Base-by-base conservation (phyloP, 92 coral and sea anemone species). In the Actinostola sp. region DNA sequence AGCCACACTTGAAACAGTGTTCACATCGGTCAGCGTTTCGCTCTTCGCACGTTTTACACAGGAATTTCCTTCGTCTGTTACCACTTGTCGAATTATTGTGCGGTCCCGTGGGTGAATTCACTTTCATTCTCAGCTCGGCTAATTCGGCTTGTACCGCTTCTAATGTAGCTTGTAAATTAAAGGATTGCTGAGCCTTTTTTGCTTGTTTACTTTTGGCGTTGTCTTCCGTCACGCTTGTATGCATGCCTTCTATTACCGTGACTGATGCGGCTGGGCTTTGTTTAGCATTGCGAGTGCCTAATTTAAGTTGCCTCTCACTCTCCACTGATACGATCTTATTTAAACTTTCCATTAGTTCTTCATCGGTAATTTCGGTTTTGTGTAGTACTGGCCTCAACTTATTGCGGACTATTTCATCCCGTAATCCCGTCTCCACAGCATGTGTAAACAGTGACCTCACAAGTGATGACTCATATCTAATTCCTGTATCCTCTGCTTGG, bases 1-100 rank as follows among this genome's bases (percentile, higher is more conserved):
- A 70, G 10, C 79, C 85, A 32, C 85, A 80, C 13, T 56, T 50
- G 43, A 71, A 80, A 61, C 84, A 80, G 69, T 72, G 80, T 10
- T 80, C 71, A 45, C 79, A 80, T 29, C 63, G 58, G 11, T 54
- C 15, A 15, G 56, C 79, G 23, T 72, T 72, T 61, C 51, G 50
- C 42, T 62, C 85, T 61, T 71, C 72, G 72, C 79, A 62, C 58
- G 55, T 67, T 21, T 48, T 20, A 50, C 80, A 62, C 33, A 21
- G 10, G 5, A 11, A 29, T 15, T 27, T 54, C 31, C 16, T 54
- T 7, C 42, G 41, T 9, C 11, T 60, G 23, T 10, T n/a, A 33
- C 29, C 10, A 21, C 21, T 49, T 8, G 56, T 21, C 23, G 17
- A 14, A 29, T 9, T 9, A 60, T 17, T 15, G 29, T 20, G 8